Conservation (phyloP, 2,797 vertebrate genomes). For the Odontamblyopus lacepedii region DNA sequence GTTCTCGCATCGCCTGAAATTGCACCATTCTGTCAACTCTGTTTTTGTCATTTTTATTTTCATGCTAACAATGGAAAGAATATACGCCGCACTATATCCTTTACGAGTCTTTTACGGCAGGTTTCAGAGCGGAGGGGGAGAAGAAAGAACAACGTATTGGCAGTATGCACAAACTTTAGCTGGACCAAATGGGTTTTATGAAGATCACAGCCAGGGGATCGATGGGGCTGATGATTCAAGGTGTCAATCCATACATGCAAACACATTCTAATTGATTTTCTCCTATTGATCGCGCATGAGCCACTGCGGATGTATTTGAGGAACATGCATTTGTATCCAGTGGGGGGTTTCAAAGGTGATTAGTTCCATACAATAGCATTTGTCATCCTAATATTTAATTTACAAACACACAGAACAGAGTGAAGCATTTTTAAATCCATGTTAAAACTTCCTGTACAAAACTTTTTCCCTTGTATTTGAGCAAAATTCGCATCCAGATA, state of each 20-base stretch:
- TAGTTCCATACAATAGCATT: conserved; percentile 58
- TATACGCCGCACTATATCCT: conserved; percentile 21
- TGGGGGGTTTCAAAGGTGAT: conserved; percentile 63
- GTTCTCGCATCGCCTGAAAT: conserved; percentile 12
- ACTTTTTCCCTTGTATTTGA: no score
- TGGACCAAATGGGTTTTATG: conserved; percentile 72
- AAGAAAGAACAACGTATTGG: conserved; percentile 69
- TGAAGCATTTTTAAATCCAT: no score
- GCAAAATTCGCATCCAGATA: no score
- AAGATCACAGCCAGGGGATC: conserved; percentile 72
- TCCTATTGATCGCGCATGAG: conserved; percentile 66
- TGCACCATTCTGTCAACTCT: conserved; percentile 19
- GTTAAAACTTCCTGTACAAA: no score
- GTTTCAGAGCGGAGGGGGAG: conserved; percentile 47
- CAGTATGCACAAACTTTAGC: conserved; percentile 70
- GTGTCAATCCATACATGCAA: conserved; percentile 78
- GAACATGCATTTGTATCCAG: conserved; percentile 63
- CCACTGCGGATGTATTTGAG: conserved; percentile 55
- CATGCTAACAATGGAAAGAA: background rate
- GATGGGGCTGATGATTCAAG: conserved; percentile 74
- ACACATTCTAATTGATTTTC: conserved; percentile 79
- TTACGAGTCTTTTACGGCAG: conserved; percentile 44
- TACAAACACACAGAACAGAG: background rate
- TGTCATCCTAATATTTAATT: conserved; percentile 63
- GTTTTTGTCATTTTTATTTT: conserved; percentile 18